Conservation (phyloP, 2,888 invertebrate genomes). For the Pherbina coryleti region DNA sequence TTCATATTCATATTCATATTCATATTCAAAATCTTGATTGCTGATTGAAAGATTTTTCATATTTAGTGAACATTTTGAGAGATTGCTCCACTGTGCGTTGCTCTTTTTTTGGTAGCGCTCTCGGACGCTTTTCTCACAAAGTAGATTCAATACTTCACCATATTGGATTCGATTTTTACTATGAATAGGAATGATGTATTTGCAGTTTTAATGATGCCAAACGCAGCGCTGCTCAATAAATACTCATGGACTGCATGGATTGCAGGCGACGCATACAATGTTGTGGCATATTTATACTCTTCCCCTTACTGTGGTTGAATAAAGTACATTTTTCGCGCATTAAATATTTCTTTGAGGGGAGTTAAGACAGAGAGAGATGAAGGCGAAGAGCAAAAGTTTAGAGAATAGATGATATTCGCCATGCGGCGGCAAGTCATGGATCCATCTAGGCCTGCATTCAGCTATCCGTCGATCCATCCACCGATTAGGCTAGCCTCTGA, state of each 20-base stretch:
- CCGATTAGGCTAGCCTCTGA: background rate
- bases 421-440: background rate
- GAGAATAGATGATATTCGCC: background rate
- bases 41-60: too few relatives aligned
- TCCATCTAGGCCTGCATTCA: background rate
- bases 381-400: background rate
- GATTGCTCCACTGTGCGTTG: background rate
- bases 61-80: constrained; percentile 30
- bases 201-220: constrained; percentile 57
- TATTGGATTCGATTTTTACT: constrained; percentile 13
- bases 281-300: background rate
- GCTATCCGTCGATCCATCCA: constrained; percentile 7
- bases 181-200: constrained; percentile 62
- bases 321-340: constrained; percentile 16
- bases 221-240: constrained; percentile 46
- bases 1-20: too few relatives aligned
- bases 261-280: constrained; percentile 35
- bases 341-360: background rate
- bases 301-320: background rate
- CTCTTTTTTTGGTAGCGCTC: constrained; percentile 5
- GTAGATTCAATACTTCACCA: background rate
- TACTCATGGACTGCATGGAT: background rate
- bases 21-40: too few relatives aligned
- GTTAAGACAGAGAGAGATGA: background rate
- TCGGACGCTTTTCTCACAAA: background rate